A percentile compares a stretch with the other conserved stretches of the same genome.
phyloP scores from a whole-genome alignment of 2,797 vertebrate genomes.

The Acanthurus tractus region DNA sequence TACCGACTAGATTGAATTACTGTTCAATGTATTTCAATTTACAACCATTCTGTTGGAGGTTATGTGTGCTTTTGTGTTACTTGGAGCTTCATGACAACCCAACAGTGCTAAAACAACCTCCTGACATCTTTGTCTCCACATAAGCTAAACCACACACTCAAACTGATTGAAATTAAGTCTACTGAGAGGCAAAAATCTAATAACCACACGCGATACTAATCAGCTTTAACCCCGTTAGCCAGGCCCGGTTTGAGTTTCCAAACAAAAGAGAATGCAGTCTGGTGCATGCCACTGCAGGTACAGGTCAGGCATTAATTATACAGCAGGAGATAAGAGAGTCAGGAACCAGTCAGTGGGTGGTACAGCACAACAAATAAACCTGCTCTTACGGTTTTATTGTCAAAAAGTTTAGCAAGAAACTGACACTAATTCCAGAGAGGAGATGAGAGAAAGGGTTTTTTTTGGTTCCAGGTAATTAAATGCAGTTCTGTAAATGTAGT shows the following conservation, averaged over 20 bases:
- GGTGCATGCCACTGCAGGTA: constrained; percentile 30
- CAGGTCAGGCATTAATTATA: constrained; percentile 67
- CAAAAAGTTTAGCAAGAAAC: background rate
- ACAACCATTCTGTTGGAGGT: background rate
- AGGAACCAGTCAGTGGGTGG: background rate
- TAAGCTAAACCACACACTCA: constrained; percentile 27
- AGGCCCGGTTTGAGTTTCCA: constrained; percentile 38
- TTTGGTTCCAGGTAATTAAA: background rate
- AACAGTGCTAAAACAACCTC: background rate
- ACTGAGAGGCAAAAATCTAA: constrained; percentile 21
- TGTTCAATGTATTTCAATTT: constrained; percentile 19
- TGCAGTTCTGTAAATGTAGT: background rate
- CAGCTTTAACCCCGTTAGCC: background rate
- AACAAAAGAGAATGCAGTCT: constrained; percentile 21
- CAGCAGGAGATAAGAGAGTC: constrained; percentile 44
- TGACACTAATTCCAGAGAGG: background rate
- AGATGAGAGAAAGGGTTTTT: constrained; percentile 10
- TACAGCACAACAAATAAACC: background rate
- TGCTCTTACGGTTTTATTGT: background rate
- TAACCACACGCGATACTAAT: constrained; percentile 7
- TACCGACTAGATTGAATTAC: constrained; percentile 29
- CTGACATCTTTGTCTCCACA: background rate
- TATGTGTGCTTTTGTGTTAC: background rate
- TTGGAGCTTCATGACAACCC: constrained; percentile 9
- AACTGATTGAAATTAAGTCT: constrained; percentile 30